Evolutionary conservation across 1,140 invertebrate species (phyloP).

Genomic region (Mesaphorura yosii): DNA sequence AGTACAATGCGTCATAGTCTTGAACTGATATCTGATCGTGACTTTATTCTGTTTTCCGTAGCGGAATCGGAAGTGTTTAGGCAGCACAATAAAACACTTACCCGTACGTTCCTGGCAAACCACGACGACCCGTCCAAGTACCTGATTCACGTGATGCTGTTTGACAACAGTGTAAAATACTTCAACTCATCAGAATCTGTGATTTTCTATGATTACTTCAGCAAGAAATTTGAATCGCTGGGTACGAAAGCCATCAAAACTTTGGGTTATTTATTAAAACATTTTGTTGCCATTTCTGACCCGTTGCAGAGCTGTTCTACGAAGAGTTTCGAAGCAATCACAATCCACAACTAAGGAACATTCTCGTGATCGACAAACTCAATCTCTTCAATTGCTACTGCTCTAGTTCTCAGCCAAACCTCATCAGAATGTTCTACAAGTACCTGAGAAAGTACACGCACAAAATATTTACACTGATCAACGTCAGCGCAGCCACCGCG

Average conservation of each 20-base stretch:
- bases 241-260: background rate
- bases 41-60: too few relatives aligned
- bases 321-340: background rate
- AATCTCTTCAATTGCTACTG: background rate
- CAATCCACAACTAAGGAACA: background rate
- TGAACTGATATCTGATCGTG: too few relatives aligned
- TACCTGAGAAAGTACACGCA: background rate
- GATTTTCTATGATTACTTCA: background rate
- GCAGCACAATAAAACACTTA: too few relatives aligned
- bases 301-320: background rate
- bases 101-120: too few relatives aligned
- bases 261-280: background rate
- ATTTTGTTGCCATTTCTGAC: background rate
- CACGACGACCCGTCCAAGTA: background rate
- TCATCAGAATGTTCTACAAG: background rate
- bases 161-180: background rate
- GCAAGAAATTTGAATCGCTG: background rate
- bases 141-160: too few relatives aligned
- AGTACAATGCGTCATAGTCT: too few relatives aligned
- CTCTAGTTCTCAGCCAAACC: background rate
- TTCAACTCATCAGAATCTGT: background rate
- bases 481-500: conserved; percentile 6
- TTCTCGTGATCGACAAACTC: conserved; percentile 1
- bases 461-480: conserved; percentile 15
- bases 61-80: too few relatives aligned